Conservation (phyloP, 2,113 vertebrate genomes). For the Dinomys branickii region DNA sequence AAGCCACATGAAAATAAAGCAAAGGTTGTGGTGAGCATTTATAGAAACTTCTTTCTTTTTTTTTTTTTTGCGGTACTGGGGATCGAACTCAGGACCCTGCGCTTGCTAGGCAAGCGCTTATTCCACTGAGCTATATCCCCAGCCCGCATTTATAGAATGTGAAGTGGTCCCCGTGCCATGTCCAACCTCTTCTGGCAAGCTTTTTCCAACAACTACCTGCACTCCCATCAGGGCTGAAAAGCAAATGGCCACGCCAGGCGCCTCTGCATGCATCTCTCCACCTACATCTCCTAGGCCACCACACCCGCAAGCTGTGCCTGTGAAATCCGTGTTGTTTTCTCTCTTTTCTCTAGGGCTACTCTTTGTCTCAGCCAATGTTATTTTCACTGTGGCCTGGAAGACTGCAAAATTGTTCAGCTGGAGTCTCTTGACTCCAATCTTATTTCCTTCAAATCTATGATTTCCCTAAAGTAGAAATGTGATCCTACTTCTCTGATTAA, state of each 20-base stretch:
- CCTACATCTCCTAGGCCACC: not conserved
- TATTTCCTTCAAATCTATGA: not conserved
- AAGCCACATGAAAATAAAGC: slow-evolving; percentile 17
- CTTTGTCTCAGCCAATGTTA: not conserved
- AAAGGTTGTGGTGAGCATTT: not conserved
- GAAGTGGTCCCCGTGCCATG: not conserved
- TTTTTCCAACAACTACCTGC: not conserved
- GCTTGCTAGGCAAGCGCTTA: too few species aligned
- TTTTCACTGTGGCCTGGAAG: not conserved
- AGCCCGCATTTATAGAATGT: not conserved
- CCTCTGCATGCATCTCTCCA: not conserved
- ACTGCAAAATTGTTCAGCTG: not conserved
- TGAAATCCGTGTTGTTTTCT: not conserved
- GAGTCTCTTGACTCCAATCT: not conserved
- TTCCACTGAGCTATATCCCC: too few species aligned
- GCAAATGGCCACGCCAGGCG: rapidly evolving
- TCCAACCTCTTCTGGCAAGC: not conserved
- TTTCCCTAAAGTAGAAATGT: slow-evolving; percentile 24
- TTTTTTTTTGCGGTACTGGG: too few species aligned
- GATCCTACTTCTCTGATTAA: not conserved
- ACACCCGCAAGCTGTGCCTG: not conserved
- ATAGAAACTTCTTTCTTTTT: too few species aligned
- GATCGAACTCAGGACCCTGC: too few species aligned
- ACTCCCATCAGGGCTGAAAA: not conserved
- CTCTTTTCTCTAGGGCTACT: not conserved